Percentiles rank a stretch among this genome's conserved stretches.
Evolutionary conservation across 2,113 vertebrate genomes (phyloP).

Genomic region (Verasper variegatus): DNA sequence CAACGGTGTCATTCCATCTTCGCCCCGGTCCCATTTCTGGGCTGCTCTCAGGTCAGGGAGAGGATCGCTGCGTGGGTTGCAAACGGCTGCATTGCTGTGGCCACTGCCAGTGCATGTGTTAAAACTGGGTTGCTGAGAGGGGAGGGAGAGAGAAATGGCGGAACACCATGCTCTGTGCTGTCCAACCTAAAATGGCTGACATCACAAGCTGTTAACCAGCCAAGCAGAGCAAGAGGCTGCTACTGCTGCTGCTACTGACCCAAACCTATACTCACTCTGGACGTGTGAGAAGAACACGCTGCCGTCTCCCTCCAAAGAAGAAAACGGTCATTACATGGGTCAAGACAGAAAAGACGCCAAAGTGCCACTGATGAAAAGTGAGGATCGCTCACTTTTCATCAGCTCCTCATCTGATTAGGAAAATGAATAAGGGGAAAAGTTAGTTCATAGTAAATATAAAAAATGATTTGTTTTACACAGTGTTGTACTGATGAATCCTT

Average conservation of each 20-base stretch:
- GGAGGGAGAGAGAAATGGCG: slow-evolving; percentile 79
- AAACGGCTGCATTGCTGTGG: slow-evolving; percentile 62
- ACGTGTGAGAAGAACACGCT: slow-evolving; percentile 31
- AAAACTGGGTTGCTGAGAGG: slow-evolving; percentile 75
- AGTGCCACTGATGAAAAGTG: not conserved
- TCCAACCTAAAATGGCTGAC: slow-evolving; percentile 88
- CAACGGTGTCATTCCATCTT: slow-evolving; percentile 41
- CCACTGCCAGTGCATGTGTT: slow-evolving; percentile 75
- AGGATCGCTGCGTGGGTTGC: slow-evolving; percentile 58
- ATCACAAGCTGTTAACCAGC: slow-evolving; percentile 81
- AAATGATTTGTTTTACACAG: not conserved
- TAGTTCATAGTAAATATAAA: not conserved
- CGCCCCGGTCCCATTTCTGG: slow-evolving; percentile 35
- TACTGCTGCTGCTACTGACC: slow-evolving; percentile 61
- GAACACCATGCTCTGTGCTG: slow-evolving; percentile 79
- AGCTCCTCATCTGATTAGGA: not conserved
- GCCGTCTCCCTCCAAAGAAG: slow-evolving; percentile 7
- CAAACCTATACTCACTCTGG: slow-evolving; percentile 47
- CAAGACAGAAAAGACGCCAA: slow-evolving; percentile 4
- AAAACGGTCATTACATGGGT: slow-evolving; percentile 27
- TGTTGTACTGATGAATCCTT: not conserved
- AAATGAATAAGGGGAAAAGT: not conserved
- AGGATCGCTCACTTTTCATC: slow-evolving; percentile 3
- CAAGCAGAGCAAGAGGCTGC: slow-evolving; percentile 74
- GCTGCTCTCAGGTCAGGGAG: slow-evolving; percentile 63